These are phyloP conservation scores for Plebejus anna DNA, from an alignment of 2,888 invertebrate genomes.

Conservation along the genomic window DNA sequence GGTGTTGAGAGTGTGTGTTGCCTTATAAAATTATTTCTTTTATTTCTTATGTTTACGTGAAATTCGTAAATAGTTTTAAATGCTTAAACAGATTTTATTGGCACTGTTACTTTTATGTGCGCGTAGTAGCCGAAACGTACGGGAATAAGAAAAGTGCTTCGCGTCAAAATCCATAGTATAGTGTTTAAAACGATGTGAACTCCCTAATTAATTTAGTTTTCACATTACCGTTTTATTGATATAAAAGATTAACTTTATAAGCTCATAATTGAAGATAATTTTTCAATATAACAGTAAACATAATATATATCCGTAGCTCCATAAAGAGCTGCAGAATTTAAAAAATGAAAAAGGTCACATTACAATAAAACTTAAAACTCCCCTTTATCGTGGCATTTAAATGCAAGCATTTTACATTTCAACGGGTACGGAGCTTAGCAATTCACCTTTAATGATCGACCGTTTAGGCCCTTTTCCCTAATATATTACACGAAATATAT, in stretches of 20 bases:
- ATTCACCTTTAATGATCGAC: conserved; percentile 71
- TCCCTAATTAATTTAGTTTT: too few relatives aligned
- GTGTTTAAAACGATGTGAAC: too few relatives aligned
- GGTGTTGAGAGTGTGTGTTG: too few relatives aligned
- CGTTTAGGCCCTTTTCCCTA: conserved; percentile 67
- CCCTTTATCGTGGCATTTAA: conserved; percentile 42
- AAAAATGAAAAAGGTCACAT: not conserved
- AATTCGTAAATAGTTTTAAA: too few relatives aligned
- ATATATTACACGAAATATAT: conserved; percentile 64
- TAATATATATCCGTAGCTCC: not conserved
- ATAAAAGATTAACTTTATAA: not conserved
- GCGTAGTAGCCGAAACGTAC: too few relatives aligned
- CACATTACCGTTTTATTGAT: too few relatives aligned
- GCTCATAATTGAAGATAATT: not conserved
- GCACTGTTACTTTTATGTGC: too few relatives aligned
- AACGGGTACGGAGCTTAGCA: conserved; percentile 66
- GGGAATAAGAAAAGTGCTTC: too few relatives aligned
- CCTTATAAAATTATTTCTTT: too few relatives aligned
- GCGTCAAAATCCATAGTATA: too few relatives aligned
- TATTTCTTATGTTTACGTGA: too few relatives aligned
- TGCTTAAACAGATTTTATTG: too few relatives aligned
- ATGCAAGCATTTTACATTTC: conserved; percentile 57
- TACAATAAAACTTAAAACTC: not conserved
- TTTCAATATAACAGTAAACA: not conserved
- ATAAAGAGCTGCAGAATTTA: not conserved